These are phyloP conservation scores for Tyrophagus putrescentiae DNA, from an alignment of 1,140 invertebrate genomes.

Conservation along the genomic window DNA sequence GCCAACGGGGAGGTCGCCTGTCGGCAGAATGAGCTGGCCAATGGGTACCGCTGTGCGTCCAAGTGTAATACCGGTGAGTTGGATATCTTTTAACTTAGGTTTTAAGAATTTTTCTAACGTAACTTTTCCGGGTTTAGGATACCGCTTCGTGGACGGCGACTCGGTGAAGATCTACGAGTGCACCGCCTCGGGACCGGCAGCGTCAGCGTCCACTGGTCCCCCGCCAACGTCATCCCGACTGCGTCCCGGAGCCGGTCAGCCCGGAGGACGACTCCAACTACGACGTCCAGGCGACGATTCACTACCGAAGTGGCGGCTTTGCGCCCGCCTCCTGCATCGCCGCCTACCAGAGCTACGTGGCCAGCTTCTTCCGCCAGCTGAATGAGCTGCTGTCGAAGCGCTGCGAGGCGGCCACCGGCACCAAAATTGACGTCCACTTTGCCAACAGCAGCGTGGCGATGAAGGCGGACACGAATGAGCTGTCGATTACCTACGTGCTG, in stretches of 20 bases:
- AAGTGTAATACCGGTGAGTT: slow-evolving; percentile 62
- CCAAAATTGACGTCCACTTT: slow-evolving; percentile 68
- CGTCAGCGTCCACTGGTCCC: slow-evolving; percentile 54
- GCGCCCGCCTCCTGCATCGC: slow-evolving; percentile 63
- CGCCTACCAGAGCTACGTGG: slow-evolving; percentile 66
- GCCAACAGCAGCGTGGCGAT: slow-evolving; percentile 53
- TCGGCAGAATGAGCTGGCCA: slow-evolving; percentile 45
- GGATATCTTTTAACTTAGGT: not conserved
- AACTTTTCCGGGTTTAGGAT: no score
- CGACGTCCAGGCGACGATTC: slow-evolving; percentile 70
- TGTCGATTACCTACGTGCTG: slow-evolving; percentile 52
- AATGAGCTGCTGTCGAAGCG: slow-evolving; percentile 68
- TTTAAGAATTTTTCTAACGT: no score
- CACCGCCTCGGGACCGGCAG: slow-evolving; percentile 47
- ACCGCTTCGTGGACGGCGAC: slow-evolving; percentile 74
- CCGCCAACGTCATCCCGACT: slow-evolving; percentile 72
- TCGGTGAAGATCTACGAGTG: slow-evolving; percentile 70
- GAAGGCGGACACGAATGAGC: slow-evolving; percentile 26
- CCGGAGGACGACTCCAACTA: slow-evolving; percentile 74
- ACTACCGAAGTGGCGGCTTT: slow-evolving; percentile 73
- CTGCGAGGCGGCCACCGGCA: slow-evolving; percentile 51
- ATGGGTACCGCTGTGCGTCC: slow-evolving; percentile 69
- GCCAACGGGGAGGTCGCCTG: slow-evolving; percentile 76
- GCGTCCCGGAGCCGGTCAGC: slow-evolving; percentile 64
- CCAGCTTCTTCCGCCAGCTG: slow-evolving; percentile 60